Conservation (phyloP, 2,888 invertebrate species). For the Pimpla rufipes region DNA sequence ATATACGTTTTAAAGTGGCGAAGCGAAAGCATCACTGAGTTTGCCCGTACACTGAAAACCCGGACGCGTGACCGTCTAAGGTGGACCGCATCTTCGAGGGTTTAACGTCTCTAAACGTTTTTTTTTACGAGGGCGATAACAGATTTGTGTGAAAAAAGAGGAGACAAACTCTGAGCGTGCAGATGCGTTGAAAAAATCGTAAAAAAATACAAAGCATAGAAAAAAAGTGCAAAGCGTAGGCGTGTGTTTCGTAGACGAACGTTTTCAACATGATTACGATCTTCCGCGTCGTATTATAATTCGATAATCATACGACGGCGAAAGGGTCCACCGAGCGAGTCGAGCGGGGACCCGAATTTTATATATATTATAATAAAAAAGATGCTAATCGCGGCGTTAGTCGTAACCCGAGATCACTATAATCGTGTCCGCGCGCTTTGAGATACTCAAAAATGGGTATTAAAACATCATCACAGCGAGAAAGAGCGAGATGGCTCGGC, state of each 20-base stretch:
- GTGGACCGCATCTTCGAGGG: constrained; percentile 35
- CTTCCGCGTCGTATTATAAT: constrained; percentile 82
- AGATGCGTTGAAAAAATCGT: constrained; percentile 19
- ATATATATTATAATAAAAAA: constrained; percentile 80
- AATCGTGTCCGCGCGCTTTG: constrained; percentile 73
- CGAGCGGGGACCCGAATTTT: constrained; percentile 46
- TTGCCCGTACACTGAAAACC: constrained; percentile 60
- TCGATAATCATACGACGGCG: constrained; percentile 83
- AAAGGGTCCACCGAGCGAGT: constrained; percentile 65
- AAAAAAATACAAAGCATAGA: constrained; percentile 59
- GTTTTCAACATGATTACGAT: constrained; percentile 81
- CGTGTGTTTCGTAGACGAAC: constrained; percentile 80
- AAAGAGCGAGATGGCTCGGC: constrained; percentile 59
- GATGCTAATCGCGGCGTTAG: constrained; percentile 84
- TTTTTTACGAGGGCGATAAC: constrained; percentile 47
- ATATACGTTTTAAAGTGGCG: constrained; percentile 83
- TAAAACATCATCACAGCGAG: constrained; percentile 80
- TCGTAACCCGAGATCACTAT: constrained; percentile 81
- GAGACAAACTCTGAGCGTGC: not conserved
- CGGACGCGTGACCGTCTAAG: constrained; percentile 54
- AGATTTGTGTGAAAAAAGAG: constrained; percentile 29
- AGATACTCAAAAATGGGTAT: constrained; percentile 76
- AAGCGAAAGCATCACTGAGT: constrained; percentile 74
- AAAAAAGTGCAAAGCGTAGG: constrained; percentile 74
- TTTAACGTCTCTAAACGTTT: constrained; percentile 44